Base-by-base conservation (phyloP, 1,140 invertebrate species). In the Metaphire vulgaris region DNA sequence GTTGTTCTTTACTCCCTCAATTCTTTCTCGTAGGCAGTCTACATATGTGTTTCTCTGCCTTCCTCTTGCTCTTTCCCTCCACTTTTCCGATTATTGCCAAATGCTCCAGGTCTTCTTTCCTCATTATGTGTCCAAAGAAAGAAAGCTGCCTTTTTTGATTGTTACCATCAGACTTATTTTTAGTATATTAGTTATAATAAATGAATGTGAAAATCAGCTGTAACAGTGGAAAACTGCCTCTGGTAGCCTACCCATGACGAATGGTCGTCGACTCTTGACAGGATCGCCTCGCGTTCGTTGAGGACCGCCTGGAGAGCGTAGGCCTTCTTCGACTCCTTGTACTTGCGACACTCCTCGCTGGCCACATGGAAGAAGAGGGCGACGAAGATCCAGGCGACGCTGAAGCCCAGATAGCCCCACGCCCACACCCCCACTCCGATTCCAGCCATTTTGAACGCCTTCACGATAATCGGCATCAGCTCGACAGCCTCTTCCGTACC, bases 371-470 rank as follows among this genome's bases (percentile, higher is more conserved):
- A 32, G 66, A 81, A 78, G 6, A 78, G 34, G 16, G 34, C 76
- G 1, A 81, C 30, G 16, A 81, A 34, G 28, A 81, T 74, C 81
- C 81, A 81, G 33, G 74, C 77, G 14, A 75, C 69, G 65, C 80
- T 81, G 66, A 81, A 79, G n/a, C 78, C 72, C 33, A 80, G 78
- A 77, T 81, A 81, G 6, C 81, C 81, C 66, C 76, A 41, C 15
- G 72, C 34, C 74, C 74, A 80, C 67, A 79, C 74, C 16, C 28
- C 64, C 33, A 79, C 32, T 12, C 71, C 33, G 34, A 79, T 31
- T n/a, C 67, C 78, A 41, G 76, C 75, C 2, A 72, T 72, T 67
- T 78, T 77, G 56, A 79, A 80, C 72, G 77, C 78, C 65, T 74
- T 77, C 30, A 79, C 34, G 26, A 79, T 14, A 2, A 80, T 28